Evolutionary conservation across 2,797 vertebrate genomes (phyloP).

Genomic region (Acomys russatus): DNA sequence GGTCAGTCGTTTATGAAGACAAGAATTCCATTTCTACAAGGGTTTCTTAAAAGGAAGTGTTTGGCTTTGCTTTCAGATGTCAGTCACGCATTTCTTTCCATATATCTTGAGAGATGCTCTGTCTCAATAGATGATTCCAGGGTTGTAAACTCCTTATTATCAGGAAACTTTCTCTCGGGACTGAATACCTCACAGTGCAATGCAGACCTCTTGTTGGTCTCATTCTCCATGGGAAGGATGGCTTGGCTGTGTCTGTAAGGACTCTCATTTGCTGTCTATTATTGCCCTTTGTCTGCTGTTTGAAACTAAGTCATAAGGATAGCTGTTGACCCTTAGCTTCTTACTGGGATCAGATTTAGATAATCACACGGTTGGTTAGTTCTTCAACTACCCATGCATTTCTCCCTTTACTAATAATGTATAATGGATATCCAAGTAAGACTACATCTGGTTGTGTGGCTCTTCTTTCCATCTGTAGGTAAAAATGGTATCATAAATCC

Average conservation of each 20-base stretch:
- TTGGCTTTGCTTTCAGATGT: slow-evolving; percentile 46
- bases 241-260: slow-evolving; percentile 49
- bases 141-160: slow-evolving; percentile 65
- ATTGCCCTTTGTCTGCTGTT: slow-evolving; percentile 35
- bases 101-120: slow-evolving; percentile 52
- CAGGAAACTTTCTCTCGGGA: slow-evolving; percentile 73
- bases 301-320: slow-evolving; percentile 9
- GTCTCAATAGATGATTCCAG: slow-evolving; percentile 56
- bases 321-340: slow-evolving; percentile 45
- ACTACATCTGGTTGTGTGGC: slow-evolving; percentile 61
- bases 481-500: slow-evolving; percentile 62
- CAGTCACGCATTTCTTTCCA: slow-evolving; percentile 26
- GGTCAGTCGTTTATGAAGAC: slow-evolving; percentile 24
- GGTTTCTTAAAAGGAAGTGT: slow-evolving; percentile 61
- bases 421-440: slow-evolving; percentile 53
- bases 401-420: slow-evolving; percentile 50
- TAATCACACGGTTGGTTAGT: slow-evolving; percentile 12
- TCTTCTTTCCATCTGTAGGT: slow-evolving; percentile 40
- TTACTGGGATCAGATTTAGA: slow-evolving; percentile 54
- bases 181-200: slow-evolving; percentile 80
- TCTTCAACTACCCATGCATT: slow-evolving; percentile 49
- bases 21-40: slow-evolving; percentile 55
- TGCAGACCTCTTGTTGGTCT: slow-evolving; percentile 75
- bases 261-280: slow-evolving; percentile 59
- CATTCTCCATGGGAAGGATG: slow-evolving; percentile 64